Evolutionary conservation across 2,888 invertebrate species (phyloP), one percentile per base, ranked within the genome.

Genomic region (Hydroisotoma schaefferi): DNA sequence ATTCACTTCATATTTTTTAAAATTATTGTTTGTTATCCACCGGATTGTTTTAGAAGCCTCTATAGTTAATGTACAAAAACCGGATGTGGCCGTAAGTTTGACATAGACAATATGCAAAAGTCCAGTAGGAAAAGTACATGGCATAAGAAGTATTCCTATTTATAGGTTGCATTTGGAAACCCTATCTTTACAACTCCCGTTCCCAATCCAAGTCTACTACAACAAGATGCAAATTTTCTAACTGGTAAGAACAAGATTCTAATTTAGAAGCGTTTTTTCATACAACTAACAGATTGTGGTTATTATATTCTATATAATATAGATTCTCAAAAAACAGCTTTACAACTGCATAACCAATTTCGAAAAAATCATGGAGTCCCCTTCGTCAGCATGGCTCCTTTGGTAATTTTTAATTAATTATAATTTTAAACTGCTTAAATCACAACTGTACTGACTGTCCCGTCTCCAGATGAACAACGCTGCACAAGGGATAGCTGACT

Each of bases 351-450:
- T 37, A 63, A 63, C 25, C 33, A 25, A 15, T 63, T 63, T 23
- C 46, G 63, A 15, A 59, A 55, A 52, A 63, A 63, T 59, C 63
- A 63, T 44, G 54, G 54, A 3, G 56, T 59, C 15, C 63, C 58
- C 5, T 18, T 33, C 29, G 47, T 63, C 2, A 15, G 6, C 52
- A 56, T 63, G 53, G 15, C 57, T 4, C 46, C 56, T 43, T 29
- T 53, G 47, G 59, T 63, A 44, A 29, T 12, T 51, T 37, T 52
- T n/a, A 10, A 8, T 3, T 5, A 48, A 44, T 38, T 37, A 10
- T 54, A 23, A 46, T 18, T 37, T 8, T 47, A 47, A 15, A 27
- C 22, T 10, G 20, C 10, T 26, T 8, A 18, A 22, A 44, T 22
- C 2, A 51, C 49, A 28, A 48, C 22, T 51, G 6, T 2, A 55